Percentiles rank a stretch among this genome's conserved stretches.
phyloP scores from a whole-genome alignment of 2,113 vertebrate genomes.

The Tragulus kanchil region DNA sequence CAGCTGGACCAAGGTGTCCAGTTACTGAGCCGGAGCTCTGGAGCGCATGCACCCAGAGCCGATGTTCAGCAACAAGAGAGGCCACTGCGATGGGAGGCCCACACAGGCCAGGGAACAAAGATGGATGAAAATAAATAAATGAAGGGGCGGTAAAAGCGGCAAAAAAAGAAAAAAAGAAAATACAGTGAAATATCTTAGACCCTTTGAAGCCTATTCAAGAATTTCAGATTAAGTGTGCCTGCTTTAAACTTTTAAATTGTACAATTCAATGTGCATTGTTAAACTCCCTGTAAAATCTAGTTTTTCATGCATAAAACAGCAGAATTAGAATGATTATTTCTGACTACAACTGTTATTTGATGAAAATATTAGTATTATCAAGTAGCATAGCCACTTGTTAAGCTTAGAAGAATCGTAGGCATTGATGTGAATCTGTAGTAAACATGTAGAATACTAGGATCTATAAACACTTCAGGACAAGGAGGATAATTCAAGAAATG shows the following conservation, averaged over 20 bases:
- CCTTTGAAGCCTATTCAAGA: background rate
- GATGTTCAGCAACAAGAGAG: too few relatives aligned
- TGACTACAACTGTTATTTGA: background rate
- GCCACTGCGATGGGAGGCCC: too few relatives aligned
- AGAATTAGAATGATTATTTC: background rate
- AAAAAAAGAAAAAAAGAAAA: too few relatives aligned
- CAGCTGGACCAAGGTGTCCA: too few relatives aligned
- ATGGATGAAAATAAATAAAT: too few relatives aligned
- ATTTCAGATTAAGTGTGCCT: background rate
- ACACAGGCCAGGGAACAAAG: too few relatives aligned
- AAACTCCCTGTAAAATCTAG: background rate
- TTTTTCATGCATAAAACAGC: constrained; percentile 34
- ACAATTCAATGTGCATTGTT: background rate
- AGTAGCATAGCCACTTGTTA: background rate
- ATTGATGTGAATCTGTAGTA: background rate
- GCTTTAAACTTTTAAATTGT: constrained; percentile 5
- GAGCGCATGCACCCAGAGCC: too few relatives aligned
- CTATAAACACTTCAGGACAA: background rate
- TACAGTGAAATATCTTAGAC: background rate
- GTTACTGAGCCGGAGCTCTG: too few relatives aligned
- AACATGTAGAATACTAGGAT: background rate
- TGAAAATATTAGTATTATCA: constrained; percentile 32
- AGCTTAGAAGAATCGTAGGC: background rate
- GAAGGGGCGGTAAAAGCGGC: too few relatives aligned
- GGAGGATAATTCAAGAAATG: background rate